A percentile compares a stretch with the other conserved stretches of the same genome.
These are phyloP conservation scores for Heliopora coerulea DNA, from an alignment of 92 coral and sea anemone genomes.

Conservation along the genomic window DNA sequence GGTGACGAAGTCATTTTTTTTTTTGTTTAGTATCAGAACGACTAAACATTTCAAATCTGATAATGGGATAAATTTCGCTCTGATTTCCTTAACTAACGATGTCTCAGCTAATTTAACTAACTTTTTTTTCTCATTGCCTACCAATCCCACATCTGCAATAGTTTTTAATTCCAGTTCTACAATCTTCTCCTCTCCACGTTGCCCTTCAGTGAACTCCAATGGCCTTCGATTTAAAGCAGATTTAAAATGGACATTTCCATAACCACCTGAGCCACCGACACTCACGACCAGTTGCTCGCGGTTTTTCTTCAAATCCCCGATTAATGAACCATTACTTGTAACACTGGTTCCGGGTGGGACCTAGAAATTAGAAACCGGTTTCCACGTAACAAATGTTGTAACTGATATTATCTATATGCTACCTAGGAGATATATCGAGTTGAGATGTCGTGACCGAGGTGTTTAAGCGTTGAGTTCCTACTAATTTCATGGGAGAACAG, in stretches of 20 bases:
- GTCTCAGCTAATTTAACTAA: no score
- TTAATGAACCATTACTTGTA: constrained; percentile 49
- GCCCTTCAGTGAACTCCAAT: constrained; percentile 65
- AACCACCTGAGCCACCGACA: constrained; percentile 87
- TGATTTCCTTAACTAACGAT: no score
- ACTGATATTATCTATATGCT: no score
- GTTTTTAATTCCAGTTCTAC: constrained; percentile 89
- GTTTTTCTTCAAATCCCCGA: constrained; percentile 73
- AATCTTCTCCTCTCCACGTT: constrained; percentile 85
- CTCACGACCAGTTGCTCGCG: constrained; percentile 71
- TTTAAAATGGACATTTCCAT: constrained; percentile 85
- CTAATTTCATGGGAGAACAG: no score
- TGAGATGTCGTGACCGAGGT: no score
- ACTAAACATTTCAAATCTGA: no score
- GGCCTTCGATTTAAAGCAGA: constrained; percentile 82
- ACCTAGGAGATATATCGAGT: no score
- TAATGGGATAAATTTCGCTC: no score
- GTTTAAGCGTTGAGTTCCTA: no score
- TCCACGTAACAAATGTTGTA: no score
- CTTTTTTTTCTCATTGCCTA: no score
- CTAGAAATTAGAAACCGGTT: constrained; percentile 46
- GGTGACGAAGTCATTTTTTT: neutral
- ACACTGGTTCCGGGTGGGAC: constrained; percentile 95
- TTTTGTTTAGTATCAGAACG: no score
- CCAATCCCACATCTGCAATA: constrained; percentile 99